Percentiles rank a stretch among this genome's conserved stretches.
phyloP scores from a whole-genome alignment of 64 coral and sea anemone species.

The Montipora sp. region DNA sequence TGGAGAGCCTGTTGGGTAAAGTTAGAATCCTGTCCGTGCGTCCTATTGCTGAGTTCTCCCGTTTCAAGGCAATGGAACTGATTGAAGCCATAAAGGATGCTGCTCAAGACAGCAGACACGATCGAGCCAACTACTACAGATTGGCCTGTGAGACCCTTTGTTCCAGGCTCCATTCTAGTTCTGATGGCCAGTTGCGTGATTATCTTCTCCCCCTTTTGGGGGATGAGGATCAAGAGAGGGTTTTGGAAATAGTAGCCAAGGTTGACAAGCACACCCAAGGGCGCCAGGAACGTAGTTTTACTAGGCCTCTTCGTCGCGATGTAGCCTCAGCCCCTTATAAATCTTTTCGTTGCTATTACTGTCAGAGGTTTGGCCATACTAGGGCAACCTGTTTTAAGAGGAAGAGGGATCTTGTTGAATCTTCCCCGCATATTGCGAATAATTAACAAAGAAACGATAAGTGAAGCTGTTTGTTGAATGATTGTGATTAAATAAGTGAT shows the following conservation, averaged over 20 bases:
- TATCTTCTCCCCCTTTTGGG: slow-evolving; percentile 23
- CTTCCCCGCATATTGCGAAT: background rate
- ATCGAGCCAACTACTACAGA: background rate
- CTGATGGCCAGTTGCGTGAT: slow-evolving; percentile 16
- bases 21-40: too few species aligned
- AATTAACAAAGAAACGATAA: background rate
- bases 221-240: slow-evolving; percentile 43
- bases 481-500: background rate
- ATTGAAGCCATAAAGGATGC: too few species aligned
- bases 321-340: background rate
- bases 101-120: background rate
- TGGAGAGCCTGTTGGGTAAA: too few species aligned
- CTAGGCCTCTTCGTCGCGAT: slow-evolving; percentile 5
- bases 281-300: background rate
- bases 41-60: too few species aligned
- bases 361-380: slow-evolving; percentile 30
- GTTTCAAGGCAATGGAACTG: too few species aligned
- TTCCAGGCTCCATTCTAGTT: background rate
- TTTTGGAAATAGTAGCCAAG: slow-evolving; percentile 15
- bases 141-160: background rate
- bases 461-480: background rate
- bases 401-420: slow-evolving; percentile 10
- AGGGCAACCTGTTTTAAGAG: slow-evolving; percentile 31
- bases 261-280: slow-evolving; percentile 3
- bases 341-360: slow-evolving; percentile 19